Conservation (phyloP, 2,113 vertebrate genomes). For the Dascyllus trimaculatus region DNA sequence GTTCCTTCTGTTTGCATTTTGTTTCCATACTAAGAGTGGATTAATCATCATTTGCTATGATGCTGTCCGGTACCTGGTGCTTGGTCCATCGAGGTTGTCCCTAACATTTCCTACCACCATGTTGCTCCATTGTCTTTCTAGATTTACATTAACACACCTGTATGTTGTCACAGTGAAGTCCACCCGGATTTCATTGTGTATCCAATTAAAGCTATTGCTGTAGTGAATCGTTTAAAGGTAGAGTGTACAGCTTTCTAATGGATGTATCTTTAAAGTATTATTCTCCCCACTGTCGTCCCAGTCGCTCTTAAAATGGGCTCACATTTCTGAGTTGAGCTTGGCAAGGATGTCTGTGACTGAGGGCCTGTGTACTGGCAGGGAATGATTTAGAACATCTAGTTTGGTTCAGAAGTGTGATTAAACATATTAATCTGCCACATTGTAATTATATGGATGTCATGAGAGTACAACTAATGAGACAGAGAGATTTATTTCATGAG, state of each 20-base stretch:
- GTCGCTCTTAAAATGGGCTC: conserved; percentile 48
- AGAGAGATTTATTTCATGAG: conserved; percentile 27
- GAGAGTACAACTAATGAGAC: conserved; percentile 57
- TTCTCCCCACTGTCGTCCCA: conserved; percentile 11
- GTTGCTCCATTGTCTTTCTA: not conserved
- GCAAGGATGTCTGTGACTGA: conserved; percentile 38
- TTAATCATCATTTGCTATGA: not conserved
- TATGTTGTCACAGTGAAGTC: not conserved
- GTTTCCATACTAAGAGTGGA: not conserved
- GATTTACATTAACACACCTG: not conserved
- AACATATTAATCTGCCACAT: conserved; percentile 56
- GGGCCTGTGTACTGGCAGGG: conserved; percentile 38
- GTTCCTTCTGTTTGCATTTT: too few relatives aligned
- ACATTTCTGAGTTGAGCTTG: conserved; percentile 54
- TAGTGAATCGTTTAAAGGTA: not conserved
- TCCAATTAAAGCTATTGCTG: conserved; percentile 7
- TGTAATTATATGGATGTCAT: conserved; percentile 60
- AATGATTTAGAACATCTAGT: conserved; percentile 58
- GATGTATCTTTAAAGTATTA: not conserved
- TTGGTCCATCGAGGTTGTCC: conserved; percentile 1
- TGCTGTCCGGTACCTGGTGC: not conserved
- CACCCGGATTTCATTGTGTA: not conserved
- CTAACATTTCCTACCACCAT: not conserved
- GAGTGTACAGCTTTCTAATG: not conserved
- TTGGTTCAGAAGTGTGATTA: conserved; percentile 59